Conservation (phyloP, 2,888 invertebrate genomes). For the Calameuta idolon region DNA sequence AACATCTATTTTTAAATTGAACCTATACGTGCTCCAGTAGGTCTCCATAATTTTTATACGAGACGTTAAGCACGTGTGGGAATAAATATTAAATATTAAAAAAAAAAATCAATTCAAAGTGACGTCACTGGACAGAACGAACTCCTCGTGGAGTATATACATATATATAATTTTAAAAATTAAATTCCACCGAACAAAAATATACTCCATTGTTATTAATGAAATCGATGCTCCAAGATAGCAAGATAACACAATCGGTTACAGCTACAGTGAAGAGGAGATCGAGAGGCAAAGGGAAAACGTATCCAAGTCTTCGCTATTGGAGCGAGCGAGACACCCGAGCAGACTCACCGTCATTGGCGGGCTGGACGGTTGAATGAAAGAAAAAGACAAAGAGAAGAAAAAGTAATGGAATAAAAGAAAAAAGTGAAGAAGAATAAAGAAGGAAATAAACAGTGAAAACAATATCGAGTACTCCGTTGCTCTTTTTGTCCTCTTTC, state of each 20-base stretch:
- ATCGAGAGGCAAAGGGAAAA: too few species aligned
- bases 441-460: constrained; percentile 24
- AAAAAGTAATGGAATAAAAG: background rate
- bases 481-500: constrained; percentile 10
- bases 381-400: constrained; percentile 7
- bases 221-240: too few species aligned
- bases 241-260: too few species aligned
- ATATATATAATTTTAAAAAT: too few species aligned
- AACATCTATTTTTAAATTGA: background rate
- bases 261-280: too few species aligned
- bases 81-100: background rate
- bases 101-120: too few species aligned
- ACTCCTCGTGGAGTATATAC: too few species aligned
- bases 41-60: background rate
- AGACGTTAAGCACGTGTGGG: background rate
- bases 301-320: too few species aligned
- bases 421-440: background rate
- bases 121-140: too few species aligned
- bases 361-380: constrained; percentile 16
- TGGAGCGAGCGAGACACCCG: too few species aligned
- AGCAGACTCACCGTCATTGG: background rate
- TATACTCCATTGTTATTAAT: too few species aligned
- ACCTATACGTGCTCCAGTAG: background rate
- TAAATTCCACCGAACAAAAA: too few species aligned
- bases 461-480: constrained; percentile 37